Percentiles rank a stretch among this genome's conserved stretches.
phyloP scores from a whole-genome alignment of 2,113 vertebrate species.

The Spea multiplicata region DNA sequence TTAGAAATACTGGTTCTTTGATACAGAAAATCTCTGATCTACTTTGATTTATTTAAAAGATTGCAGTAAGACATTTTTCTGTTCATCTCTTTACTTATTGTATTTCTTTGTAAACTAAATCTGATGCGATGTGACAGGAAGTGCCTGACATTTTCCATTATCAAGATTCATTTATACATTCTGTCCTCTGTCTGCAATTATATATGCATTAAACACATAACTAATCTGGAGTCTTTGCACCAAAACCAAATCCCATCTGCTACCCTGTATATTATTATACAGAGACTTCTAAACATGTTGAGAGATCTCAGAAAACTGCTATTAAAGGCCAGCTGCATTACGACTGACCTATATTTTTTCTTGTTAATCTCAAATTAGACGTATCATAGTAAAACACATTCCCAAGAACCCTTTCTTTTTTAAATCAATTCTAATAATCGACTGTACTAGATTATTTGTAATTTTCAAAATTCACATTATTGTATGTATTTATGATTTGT shows the following conservation, averaged over 20 bases:
- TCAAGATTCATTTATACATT: slow-evolving; percentile 51
- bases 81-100: slow-evolving; percentile 54
- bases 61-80: slow-evolving; percentile 52
- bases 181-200: slow-evolving; percentile 48
- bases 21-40: slow-evolving; percentile 37
- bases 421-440: slow-evolving; percentile 51
- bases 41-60: slow-evolving; percentile 32
- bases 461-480: slow-evolving; percentile 13
- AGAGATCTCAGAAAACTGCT: slow-evolving; percentile 40
- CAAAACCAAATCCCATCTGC: slow-evolving; percentile 40
- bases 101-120: slow-evolving; percentile 54
- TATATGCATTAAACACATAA: slow-evolving; percentile 48
- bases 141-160: slow-evolving; percentile 52
- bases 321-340: slow-evolving; percentile 50
- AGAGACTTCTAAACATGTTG: slow-evolving; percentile 49
- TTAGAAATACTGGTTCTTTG: slow-evolving; percentile 1
- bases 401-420: slow-evolving; percentile 39
- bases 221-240: slow-evolving; percentile 47
- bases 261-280: slow-evolving; percentile 46
- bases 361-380: slow-evolving; percentile 45
- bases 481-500: too few relatives aligned
- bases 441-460: too few relatives aligned
- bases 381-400: slow-evolving; percentile 45
- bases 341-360: slow-evolving; percentile 42
- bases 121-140: slow-evolving; percentile 47